Conservation (phyloP, 2,797 vertebrate species). For the Muscicapa comitata region DNA sequence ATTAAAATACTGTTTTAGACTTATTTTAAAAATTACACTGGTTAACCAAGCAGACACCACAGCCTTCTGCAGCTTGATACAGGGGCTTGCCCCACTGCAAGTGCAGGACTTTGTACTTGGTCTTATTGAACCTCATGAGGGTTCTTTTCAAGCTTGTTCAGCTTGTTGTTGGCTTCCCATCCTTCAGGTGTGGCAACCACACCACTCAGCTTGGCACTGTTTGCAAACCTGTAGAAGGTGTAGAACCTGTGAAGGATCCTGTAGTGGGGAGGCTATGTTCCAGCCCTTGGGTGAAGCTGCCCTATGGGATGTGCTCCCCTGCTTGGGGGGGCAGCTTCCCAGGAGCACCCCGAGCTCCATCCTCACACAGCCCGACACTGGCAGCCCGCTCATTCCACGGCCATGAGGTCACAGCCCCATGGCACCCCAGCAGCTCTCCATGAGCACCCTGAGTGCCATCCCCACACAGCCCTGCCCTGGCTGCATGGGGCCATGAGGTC, state of each 20-base stretch:
- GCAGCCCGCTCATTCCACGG: neutral
- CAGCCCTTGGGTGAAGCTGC: neutral
- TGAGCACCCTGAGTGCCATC: neutral
- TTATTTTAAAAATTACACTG: neutral
- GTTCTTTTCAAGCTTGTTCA: neutral
- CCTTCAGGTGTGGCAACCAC: neutral
- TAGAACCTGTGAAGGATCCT: neutral
- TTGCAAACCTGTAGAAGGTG: neutral
- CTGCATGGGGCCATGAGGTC: neutral
- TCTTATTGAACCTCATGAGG: neutral
- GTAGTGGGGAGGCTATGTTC: neutral
- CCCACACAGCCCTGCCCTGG: neutral
- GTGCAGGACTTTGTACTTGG: neutral
- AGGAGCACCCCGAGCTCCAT: neutral
- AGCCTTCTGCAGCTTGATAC: neutral
- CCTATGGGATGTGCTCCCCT: neutral
- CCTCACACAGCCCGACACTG: neutral
- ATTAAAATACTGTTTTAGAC: neutral
- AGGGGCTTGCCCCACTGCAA: neutral
- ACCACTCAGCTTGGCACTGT: neutral
- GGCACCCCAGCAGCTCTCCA: neutral
- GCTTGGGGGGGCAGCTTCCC: neutral
- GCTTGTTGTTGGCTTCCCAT: neutral
- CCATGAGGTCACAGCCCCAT: neutral
- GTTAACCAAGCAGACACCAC: neutral